Conservation (phyloP, 2,888 invertebrate species). For the Nemotelus nigrinus region DNA sequence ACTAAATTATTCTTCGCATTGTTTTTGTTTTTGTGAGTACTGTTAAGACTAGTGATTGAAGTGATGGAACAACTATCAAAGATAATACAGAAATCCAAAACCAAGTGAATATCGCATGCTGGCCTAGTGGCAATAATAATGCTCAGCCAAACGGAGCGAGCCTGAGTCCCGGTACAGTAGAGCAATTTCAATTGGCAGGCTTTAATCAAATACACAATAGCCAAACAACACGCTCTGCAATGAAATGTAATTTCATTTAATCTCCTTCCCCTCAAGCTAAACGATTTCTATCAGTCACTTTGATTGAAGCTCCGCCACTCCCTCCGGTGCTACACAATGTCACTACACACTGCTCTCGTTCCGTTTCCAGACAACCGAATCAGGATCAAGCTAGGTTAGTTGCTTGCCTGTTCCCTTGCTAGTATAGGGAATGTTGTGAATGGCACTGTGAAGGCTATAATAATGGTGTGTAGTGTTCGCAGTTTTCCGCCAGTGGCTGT, state of each 20-base stretch:
- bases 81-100: too few species aligned
- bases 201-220: slow-evolving; percentile 40
- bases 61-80: too few species aligned
- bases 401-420: too few species aligned
- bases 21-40: too few species aligned
- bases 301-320: slow-evolving; percentile 34
- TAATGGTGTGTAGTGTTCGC: slow-evolving; percentile 32
- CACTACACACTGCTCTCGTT: too few species aligned
- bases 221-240: slow-evolving; percentile 21
- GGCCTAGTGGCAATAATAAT: too few species aligned
- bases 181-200: slow-evolving; percentile 25
- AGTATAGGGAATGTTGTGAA: background rate
- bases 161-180: background rate
- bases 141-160: too few species aligned
- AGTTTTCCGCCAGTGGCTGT: background rate
- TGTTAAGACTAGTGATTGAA: too few species aligned
- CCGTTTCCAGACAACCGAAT: too few species aligned
- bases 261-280: slow-evolving; percentile 39
- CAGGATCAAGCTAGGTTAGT: too few species aligned
- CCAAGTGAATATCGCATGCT: too few species aligned
- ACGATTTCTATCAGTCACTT: slow-evolving; percentile 44
- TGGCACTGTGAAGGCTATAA: slow-evolving; percentile 22
- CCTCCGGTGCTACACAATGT: background rate
- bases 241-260: slow-evolving; percentile 45
- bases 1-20: background rate